A percentile compares a stretch with the other conserved stretches of the same genome.
These are phyloP conservation scores for Synchiropus splendidus DNA, from an alignment of 2,113 vertebrate species.

Conservation along the genomic window DNA sequence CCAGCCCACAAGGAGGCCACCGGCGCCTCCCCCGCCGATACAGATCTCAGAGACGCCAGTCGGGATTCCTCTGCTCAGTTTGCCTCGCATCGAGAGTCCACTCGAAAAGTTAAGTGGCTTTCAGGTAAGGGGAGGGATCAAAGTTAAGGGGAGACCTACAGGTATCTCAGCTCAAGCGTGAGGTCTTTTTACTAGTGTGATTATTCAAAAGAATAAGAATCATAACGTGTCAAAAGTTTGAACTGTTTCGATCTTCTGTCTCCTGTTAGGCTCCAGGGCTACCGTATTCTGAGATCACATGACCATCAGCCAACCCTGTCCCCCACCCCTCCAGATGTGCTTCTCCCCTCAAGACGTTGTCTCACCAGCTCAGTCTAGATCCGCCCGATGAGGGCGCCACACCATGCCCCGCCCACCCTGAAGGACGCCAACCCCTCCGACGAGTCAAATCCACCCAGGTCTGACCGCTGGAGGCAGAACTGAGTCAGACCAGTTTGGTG, in stretches of 20 bases:
- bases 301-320: constrained; percentile 77
- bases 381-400: constrained; percentile 38
- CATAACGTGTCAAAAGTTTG: too few species aligned
- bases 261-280: constrained; percentile 69
- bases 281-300: constrained; percentile 83
- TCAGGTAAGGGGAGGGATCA: constrained; percentile 79
- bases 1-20: constrained; percentile 33
- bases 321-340: constrained; percentile 75
- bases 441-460: constrained; percentile 71
- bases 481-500: constrained; percentile 8
- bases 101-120: constrained; percentile 87
- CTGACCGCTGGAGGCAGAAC: constrained; percentile 45
- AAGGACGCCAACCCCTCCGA: constrained; percentile 48
- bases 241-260: constrained; percentile 1
- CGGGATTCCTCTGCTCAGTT: constrained; percentile 63
- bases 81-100: constrained; percentile 75
- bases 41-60: constrained; percentile 50
- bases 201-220: too few species aligned
- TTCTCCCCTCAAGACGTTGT: constrained; percentile 73
- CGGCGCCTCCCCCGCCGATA: constrained; percentile 12
- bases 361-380: constrained; percentile 79
- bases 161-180: too few species aligned
- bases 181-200: too few species aligned
- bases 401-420: constrained; percentile 44
- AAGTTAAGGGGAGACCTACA: neutral